phyloP scores from a whole-genome alignment of 2,113 vertebrate genomes.

The Limanda limanda region DNA sequence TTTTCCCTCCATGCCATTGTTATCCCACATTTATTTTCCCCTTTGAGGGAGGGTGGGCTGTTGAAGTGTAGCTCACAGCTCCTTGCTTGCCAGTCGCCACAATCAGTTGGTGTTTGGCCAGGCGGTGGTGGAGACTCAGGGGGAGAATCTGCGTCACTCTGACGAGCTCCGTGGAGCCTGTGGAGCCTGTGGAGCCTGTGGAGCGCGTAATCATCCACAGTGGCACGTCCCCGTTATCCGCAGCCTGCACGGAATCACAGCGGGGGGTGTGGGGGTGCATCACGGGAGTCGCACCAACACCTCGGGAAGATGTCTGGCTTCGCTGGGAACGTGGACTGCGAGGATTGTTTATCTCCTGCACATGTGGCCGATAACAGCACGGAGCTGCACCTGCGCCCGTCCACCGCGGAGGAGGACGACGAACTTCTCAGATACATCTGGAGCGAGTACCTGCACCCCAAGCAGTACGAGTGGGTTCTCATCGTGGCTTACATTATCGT shows the following conservation, averaged over 20 bases:
- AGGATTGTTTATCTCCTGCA: constrained; percentile 81
- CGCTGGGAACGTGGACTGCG: constrained; percentile 77
- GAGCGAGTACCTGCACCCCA: constrained; percentile 94
- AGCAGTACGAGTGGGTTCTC: constrained; percentile 96
- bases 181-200: not conserved
- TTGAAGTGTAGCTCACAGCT: not conserved
- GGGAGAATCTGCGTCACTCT: constrained; percentile 36
- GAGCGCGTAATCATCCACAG: not conserved
- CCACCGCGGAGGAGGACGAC: constrained; percentile 88
- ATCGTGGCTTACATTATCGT: constrained; percentile 95
- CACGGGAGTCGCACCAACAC: not conserved
- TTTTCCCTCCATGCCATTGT: no score
- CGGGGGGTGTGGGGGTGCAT: constrained; percentile 2
- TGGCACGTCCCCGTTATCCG: not conserved
- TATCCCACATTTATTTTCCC: not conserved
- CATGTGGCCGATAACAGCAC: constrained; percentile 84
- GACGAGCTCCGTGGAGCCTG: constrained; percentile 15
- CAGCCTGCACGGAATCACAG: not conserved
- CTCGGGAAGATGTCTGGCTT: constrained; percentile 84
- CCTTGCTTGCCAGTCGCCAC: not conserved
- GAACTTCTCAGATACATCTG: constrained; percentile 96
- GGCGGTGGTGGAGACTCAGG: constrained; percentile 4
- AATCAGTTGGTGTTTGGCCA: constrained; percentile 6
- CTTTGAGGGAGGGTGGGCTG: not conserved
- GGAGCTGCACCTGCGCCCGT: constrained; percentile 69